Evolutionary conservation across 1,140 invertebrate genomes (phyloP), one percentile per base, ranked within the genome.

Genomic region (Leptinotarsa lineolata): DNA sequence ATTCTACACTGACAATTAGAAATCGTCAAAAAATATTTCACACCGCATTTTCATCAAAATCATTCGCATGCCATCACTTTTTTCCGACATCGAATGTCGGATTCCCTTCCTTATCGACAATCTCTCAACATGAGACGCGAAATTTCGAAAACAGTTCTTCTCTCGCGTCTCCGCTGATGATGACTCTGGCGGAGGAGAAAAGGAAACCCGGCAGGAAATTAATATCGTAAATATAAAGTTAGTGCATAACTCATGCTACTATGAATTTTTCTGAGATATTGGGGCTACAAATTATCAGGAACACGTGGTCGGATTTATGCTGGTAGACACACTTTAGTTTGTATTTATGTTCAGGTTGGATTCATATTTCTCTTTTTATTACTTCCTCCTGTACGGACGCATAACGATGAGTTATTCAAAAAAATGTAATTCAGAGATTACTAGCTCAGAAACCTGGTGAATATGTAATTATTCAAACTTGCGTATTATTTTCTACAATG

Each of bases 171-270:
- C 39, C 71, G 44, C 66, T 59, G 66, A 72, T 75, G 74, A 75
- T 75, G 70, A 75, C 59, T 75, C 63, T 24, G 44, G 66, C 60
- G 64, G 24, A 65, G 73, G 74, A 77, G 78, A 79, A 82, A 77
- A 64, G 61, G 71, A 72, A 70, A 63, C 69, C 59, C 74, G 72
- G 76, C 76, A 78, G 81, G 79, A 82, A 82, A 82, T 82, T 82
- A 82, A 82, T 82, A 82, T 82, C 80, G 80, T 82, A 82, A 82
- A 82, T 82, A 82, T 82, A 80, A 82, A 82, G 81, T 82, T 82
- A 79, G 67, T 77, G 74, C 79, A 80, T 81, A 81, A 82, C 72
- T 82, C 81, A 82, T 72, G 75, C 74, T 69, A 81, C 75, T 75
- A 74, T 72, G 77, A 77, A 77, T 82, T 82, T 82, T 81, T 82